Base-by-base conservation (phyloP, 2,113 vertebrate species). In the Aptenodytes patagonicus region DNA sequence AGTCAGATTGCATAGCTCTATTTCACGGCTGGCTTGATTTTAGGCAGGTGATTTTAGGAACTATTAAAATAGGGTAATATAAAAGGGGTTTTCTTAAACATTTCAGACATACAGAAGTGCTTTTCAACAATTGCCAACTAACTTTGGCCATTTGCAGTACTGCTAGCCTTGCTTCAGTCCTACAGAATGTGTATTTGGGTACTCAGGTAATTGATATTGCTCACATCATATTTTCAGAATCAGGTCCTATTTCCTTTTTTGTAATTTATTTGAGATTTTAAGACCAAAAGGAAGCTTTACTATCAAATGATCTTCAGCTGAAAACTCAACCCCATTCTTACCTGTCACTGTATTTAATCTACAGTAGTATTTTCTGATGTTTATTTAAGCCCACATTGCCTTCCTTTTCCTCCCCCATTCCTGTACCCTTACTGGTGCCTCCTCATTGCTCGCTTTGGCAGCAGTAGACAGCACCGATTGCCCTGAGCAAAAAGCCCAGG, bases 391-490 rank as follows among this genome's bases (percentile, higher is more conserved):
- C 16, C 18, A 17, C 3, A 2, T 21, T 25, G 8, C 64, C 25
- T 62, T 82, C 24, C 31, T 52, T 76, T 75, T 34, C 20, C 7
- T 79, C 9, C 10, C 2, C 4, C 9, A 0, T 81, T 49, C 29
- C 44, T 65, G 58, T 36, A 42, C 9, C 72, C 8, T 51, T 31
- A 10, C 8, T 22, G n/a, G 5, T 69, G 14, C 19, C 44, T 51
- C n/a, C 31, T 87, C 44, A 4, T 17, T 28, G 2, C n/a, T 52
- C 73, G n/a, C 11, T 66, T 54, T 60, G 24, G 31, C 42, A 75
- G 44, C 29, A 42, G 9, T 2, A 42, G 80, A 38, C 9, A 36
- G 15, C n/a, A 28, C 11, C 0, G 0, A 32, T 44, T 62, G 20
- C 10, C 36, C 57, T 26, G 42, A 46, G 2, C 15, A 31, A 17